Base-by-base conservation (phyloP, 1,140 invertebrate species). In the Gerris buenoi region DNA sequence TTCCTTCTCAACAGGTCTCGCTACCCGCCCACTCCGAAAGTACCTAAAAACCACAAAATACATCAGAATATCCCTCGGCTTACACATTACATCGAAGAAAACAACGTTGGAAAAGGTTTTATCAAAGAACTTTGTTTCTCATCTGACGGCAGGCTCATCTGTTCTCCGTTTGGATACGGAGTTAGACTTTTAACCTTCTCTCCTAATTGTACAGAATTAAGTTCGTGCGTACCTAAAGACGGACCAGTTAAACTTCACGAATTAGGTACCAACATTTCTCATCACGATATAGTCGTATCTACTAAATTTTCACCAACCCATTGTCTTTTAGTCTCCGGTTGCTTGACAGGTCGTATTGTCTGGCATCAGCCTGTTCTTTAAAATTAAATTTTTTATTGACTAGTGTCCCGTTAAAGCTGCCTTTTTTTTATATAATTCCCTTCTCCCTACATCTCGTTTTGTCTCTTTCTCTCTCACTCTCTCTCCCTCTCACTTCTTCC, bases 221-320 rank as follows among this genome's bases (percentile, higher is more conserved):
- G 87, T 1, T 83, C 85, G 67, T 86, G 84, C 73, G 82, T 85
- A 1, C 83, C 84, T 18, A 72, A 77, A 63, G 74, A 77, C 56
- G 71, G 66, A 71, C 77, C 76, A 70, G 67, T 74, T 23, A 69
- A 71, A 59, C 72, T 86, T 65, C 73, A 81, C 70, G 85, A 91
- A 74, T 73, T 93, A 25, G 83, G 84, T 1, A 84, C 83, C 5
- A 87, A 85, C 70, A 79, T 85, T 64, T 85, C 86, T 71, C 93
- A 95, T 74, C 79, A 83, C 25, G 88, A 92, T 73, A 86, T 90
- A 64, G 92, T 95, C n/a, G 85, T 95, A 25, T 89, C 90, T 75
- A 91, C 90, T 65, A 93, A 91, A 78, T 96, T 95, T 76, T 93
- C 88, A 65, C 93, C 93, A 0, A 83, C 82, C 3, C 88, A 94